Conservation (phyloP, 37 sponge, comb jelly and placozoan species). For the Crambe crambe region DNA sequence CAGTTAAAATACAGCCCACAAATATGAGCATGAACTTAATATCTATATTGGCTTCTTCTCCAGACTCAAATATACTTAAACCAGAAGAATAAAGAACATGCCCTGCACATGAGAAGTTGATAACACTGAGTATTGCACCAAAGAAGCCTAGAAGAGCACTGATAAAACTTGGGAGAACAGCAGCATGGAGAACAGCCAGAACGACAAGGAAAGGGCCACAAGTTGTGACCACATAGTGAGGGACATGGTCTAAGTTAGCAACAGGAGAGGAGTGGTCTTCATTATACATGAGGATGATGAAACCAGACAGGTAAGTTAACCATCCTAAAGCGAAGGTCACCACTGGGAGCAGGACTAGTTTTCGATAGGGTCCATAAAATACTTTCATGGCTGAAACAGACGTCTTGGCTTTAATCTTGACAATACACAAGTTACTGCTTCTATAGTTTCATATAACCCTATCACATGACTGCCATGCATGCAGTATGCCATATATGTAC, state of each 20-base stretch:
- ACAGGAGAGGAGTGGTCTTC: not conserved
- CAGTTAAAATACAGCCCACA: not conserved
- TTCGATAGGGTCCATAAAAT: not conserved
- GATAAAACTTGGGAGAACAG: not conserved
- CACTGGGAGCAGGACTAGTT: not conserved
- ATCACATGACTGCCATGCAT: too few relatives aligned
- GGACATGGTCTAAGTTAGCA: not conserved
- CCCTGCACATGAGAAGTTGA: not conserved
- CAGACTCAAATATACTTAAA: not conserved
- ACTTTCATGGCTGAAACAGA: too few relatives aligned
- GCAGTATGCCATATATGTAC: too few relatives aligned
- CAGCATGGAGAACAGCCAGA: not conserved
- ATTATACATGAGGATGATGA: not conserved
- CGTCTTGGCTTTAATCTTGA: too few relatives aligned
- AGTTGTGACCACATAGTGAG: not conserved
- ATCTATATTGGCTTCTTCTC: not conserved
- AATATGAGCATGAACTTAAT: not conserved
- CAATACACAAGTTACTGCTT: too few relatives aligned
- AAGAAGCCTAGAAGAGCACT: not conserved
- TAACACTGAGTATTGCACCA: not conserved
- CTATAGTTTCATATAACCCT: too few relatives aligned
- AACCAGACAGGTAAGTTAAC: not conserved
- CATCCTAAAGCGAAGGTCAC: not conserved
- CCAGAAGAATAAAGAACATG: not conserved
- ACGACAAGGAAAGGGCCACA: not conserved